phyloP scores from a whole-genome alignment of 1,140 invertebrate species.

The Saccostrea echinata region DNA sequence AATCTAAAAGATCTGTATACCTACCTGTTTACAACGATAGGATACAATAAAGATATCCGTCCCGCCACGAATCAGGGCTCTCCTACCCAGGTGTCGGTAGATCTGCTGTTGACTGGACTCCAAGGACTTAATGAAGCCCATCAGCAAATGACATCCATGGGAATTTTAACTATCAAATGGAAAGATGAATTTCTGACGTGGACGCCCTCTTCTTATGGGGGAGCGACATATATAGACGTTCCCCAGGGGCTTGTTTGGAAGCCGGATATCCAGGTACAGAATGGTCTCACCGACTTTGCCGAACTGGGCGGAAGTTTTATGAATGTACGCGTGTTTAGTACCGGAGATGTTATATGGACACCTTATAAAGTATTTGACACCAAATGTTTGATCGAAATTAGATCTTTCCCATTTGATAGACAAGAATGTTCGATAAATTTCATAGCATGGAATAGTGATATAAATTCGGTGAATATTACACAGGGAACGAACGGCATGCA shows the following conservation, averaged over 20 bases:
- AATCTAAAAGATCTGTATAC: constrained; percentile 19
- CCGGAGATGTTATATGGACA: not conserved
- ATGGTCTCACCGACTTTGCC: constrained; percentile 44
- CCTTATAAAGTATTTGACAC: constrained; percentile 51
- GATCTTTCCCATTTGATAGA: constrained; percentile 52
- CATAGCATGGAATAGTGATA: constrained; percentile 39
- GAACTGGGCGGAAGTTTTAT: constrained; percentile 49
- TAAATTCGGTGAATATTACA: not conserved
- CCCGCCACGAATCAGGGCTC: not conserved
- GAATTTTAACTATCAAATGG: constrained; percentile 36
- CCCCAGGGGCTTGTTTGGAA: constrained; percentile 50
- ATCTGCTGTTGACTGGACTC: constrained; percentile 21
- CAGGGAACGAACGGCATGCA: not conserved
- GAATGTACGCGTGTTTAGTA: not conserved
- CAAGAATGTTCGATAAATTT: constrained; percentile 45
- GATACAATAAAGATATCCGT: constrained; percentile 38
- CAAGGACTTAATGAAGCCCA: constrained; percentile 36
- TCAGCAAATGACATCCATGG: constrained; percentile 44
- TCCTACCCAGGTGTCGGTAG: not conserved
- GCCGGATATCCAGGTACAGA: constrained; percentile 46
- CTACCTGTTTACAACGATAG: constrained; percentile 40
- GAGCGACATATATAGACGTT: constrained; percentile 14
- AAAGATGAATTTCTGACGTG: constrained; percentile 46
- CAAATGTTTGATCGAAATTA: constrained; percentile 48
- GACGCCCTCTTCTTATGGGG: constrained; percentile 37